Evolutionary conservation across 2,797 vertebrate genomes (phyloP).

Genomic region (Sebastes alutus): DNA sequence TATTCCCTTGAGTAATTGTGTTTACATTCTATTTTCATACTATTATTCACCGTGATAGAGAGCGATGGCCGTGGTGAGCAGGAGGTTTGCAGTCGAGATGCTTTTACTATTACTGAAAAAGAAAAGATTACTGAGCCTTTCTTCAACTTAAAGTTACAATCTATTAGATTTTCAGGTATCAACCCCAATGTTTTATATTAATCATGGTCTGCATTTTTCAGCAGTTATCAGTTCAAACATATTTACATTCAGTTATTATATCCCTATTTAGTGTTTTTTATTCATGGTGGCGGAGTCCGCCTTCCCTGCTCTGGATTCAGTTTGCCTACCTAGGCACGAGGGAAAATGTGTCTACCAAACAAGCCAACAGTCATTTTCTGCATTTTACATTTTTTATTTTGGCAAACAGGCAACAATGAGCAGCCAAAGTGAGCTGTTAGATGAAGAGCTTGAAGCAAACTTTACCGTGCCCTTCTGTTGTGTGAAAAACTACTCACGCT

Average conservation of each 20-base stretch:
- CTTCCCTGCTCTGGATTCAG: not conserved
- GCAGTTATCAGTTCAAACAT: not conserved
- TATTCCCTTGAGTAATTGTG: not conserved
- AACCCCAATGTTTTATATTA: not conserved
- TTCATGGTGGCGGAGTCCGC: no score
- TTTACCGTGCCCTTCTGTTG: not conserved
- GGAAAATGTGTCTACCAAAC: not conserved
- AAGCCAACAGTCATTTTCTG: not conserved
- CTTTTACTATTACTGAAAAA: not conserved
- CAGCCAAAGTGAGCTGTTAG: not conserved
- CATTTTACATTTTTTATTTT: not conserved
- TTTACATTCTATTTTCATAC: not conserved
- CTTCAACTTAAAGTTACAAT: not conserved
- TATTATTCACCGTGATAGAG: not conserved
- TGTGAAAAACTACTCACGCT: not conserved
- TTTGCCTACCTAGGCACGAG: not conserved
- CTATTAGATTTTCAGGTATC: not conserved
- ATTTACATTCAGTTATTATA: not conserved
- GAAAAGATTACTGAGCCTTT: not conserved
- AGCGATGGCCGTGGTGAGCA: not conserved
- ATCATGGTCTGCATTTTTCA: not conserved
- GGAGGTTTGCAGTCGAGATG: not conserved
- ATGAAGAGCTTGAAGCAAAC: not conserved
- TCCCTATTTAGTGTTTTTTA: not conserved
- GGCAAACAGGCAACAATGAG: not conserved